phyloP scores from a whole-genome alignment of 2,888 invertebrate genomes.

The Epinotia bilunana region DNA sequence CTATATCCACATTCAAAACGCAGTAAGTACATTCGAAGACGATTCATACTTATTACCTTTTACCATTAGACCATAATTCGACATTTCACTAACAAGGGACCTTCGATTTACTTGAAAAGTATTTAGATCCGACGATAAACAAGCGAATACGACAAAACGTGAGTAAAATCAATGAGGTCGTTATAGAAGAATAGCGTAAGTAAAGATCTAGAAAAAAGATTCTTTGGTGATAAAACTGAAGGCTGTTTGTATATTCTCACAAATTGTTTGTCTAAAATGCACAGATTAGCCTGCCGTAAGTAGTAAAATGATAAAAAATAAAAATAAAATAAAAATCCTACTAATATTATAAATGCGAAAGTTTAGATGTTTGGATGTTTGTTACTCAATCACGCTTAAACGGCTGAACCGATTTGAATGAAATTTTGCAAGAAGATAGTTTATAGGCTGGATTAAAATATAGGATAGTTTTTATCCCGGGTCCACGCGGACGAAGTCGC shows the following conservation, averaged over 20 bases:
- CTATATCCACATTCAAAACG: not conserved
- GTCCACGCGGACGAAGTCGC: too few relatives aligned
- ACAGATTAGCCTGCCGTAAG: not conserved
- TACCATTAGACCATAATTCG: not conserved
- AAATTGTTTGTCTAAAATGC: not conserved
- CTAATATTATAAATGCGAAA: too few relatives aligned
- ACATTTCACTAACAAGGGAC: conserved; percentile 45
- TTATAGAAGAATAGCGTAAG: conserved; percentile 16
- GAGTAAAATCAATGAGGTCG: conserved; percentile 19
- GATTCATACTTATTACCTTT: not conserved
- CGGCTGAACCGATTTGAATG: too few relatives aligned
- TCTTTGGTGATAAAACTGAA: not conserved
- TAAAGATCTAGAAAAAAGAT: conserved; percentile 12
- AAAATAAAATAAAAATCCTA: too few relatives aligned
- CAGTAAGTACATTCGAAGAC: not conserved
- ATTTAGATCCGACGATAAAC: conserved; percentile 44
- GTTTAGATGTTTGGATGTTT: too few relatives aligned
- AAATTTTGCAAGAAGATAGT: too few relatives aligned
- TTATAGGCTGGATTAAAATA: too few relatives aligned
- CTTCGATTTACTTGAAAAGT: conserved; percentile 45
- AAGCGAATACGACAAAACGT: conserved; percentile 31
- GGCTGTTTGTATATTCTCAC: not conserved
- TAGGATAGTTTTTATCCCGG: too few relatives aligned
- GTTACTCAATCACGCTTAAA: too few relatives aligned
- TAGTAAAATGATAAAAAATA: not conserved